Percentiles rank a stretch among this genome's conserved stretches.
These are phyloP conservation scores for Lathamus discolor DNA, from an alignment of 2,113 vertebrate species.

Conservation along the genomic window DNA sequence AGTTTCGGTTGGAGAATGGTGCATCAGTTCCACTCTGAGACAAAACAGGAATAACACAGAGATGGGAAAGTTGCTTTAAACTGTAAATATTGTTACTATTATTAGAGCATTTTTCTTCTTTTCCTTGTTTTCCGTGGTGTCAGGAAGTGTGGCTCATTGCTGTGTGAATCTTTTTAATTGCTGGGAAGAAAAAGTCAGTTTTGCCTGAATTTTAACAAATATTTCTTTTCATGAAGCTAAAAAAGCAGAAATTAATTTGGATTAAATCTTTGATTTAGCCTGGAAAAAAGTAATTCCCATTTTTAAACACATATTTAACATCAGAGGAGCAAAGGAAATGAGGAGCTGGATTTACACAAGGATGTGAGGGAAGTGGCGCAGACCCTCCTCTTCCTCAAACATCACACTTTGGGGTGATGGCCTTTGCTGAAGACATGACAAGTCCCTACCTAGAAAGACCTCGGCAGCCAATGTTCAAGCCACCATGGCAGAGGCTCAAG, in stretches of 20 bases:
- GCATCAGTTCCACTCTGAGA: neutral
- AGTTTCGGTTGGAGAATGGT: neutral
- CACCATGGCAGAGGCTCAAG: neutral
- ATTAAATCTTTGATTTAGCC: neutral
- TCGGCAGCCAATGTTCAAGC: neutral
- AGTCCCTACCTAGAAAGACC: neutral
- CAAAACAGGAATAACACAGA: neutral
- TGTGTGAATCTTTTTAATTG: neutral
- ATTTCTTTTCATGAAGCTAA: neutral
- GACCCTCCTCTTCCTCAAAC: neutral
- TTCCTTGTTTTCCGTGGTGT: neutral
- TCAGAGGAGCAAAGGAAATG: neutral
- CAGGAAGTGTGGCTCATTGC: neutral
- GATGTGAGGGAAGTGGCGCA: neutral
- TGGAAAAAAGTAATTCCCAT: neutral
- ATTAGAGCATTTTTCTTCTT: neutral
- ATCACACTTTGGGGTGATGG: accelerated
- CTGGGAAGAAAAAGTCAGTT: neutral
- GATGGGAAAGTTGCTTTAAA: neutral
- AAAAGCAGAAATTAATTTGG: neutral
- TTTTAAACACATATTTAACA: neutral
- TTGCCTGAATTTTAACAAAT: neutral
- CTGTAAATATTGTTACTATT: neutral
- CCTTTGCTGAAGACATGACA: neutral
- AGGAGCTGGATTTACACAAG: neutral